Evolutionary conservation across 2,113 vertebrate genomes (phyloP), one percentile per base, ranked within the genome.

Genomic region (Callospermophilus lateralis): DNA sequence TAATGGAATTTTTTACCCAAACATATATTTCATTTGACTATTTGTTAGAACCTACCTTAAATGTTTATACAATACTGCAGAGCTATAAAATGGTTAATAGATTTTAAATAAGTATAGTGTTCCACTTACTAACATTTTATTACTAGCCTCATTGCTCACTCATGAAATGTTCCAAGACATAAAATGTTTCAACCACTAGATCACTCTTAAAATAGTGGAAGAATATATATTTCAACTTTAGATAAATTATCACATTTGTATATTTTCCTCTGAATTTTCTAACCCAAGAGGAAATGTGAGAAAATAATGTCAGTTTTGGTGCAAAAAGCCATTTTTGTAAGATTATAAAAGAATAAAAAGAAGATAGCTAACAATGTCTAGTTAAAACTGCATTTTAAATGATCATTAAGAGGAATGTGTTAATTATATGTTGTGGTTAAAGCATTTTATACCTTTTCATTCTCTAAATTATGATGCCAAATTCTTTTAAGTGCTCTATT

Each of bases 41-140:
- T 96, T 91, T 84, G 12, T 92, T 91, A 85, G 20, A 89, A 73
- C 5, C 12, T 89, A 48, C 83, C 61, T 89, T 94, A 96, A 74
- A 81, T 93, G 22, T 95, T 97, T 87, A 78, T 67, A 68, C 17
- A 45, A 84, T 86, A 70, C 17, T 39, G 45, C 48, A 73, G 26
- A 91, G 10, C 61, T 94, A 20, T 91, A 72, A 94, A 92, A 89
- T 45, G 89, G 28, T 80, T 92, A 70, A 91, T 93, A 20, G 58
- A 70, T 70, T 93, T 91, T 96, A 39, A 93, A 89, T 16, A 94
- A 90, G 19, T 55, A 55, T 58, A 92, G 81, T 67, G 86, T 94
- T 80, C 61, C 86, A 88, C 87, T 76, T 92, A 92, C n/a, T 78
- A 68, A 63, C 81, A 92, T 92, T 95, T 96, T 94, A 92, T 78